Evolutionary conservation across 2,888 invertebrate genomes (phyloP), one percentile per base, ranked within the genome.

Genomic region (Caenorhabditis zanzibari): DNA sequence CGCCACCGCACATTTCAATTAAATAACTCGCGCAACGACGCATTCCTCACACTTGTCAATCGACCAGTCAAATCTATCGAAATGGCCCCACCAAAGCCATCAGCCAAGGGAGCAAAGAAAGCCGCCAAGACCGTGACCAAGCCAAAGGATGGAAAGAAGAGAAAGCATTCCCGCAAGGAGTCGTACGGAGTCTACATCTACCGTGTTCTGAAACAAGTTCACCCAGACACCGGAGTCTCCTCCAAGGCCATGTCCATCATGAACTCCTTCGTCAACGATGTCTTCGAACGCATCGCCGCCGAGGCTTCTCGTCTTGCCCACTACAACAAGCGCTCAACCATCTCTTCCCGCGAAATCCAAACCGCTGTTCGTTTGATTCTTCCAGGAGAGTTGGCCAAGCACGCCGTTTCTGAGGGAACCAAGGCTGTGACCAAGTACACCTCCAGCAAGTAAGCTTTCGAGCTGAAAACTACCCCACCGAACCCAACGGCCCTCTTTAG

Each of bases 331-430:
- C 94, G 94, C 58, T 94, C 94, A 0, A 95, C 95, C 0, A 94
- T 96, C 90, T 94, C 94, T 0, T 95, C 95, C 84, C 93, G 95
- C 73, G 95, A 96, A 86, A 94, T 96, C 14, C 95, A 95, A 89
- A 94, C 84, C 7, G 81, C 86, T 14, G 86, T 86, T 58, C 84
- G 86, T 64, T 77, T 84, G 61, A 82, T 84, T 58, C 82, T 86
- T 64, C 86, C 86, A 58, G 86, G 84, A 81, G 84, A 84, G 64
- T 73, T 84, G 52, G 81, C 81, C 63, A 84, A 84, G 74, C 84
- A 81, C 77, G 84, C 84, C 59, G 84, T 84, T n/a, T 76, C 84
- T 44, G 77, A 84, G 38, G 84, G 79, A 81, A 84, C 82, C 76
- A 85, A 84, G 76, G 84, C 84, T 58, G 84, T 81, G 24, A 81